A percentile compares a stretch with the other conserved stretches of the same genome.
Conservation (phyloP, 2,888 invertebrate species). For the Eubasilissa splendida region DNA sequence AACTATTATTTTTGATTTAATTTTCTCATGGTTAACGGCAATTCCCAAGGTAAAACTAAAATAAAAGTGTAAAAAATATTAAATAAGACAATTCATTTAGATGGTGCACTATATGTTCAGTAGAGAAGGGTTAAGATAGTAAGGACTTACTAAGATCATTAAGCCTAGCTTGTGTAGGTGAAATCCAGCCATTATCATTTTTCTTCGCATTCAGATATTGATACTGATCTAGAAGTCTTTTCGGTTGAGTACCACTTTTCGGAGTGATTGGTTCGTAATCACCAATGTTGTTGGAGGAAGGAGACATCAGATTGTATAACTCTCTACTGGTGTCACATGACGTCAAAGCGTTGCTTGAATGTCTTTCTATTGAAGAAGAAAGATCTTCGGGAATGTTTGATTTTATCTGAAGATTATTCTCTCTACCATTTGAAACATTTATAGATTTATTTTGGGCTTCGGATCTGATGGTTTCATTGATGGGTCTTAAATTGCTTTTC, state of each 20-base stretch:
- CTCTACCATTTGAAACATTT: background rate
- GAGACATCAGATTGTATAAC: constrained; percentile 53
- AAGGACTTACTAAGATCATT: constrained; percentile 51
- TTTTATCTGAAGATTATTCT: constrained; percentile 8
- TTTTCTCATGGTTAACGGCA: too few species aligned
- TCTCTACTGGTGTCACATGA: constrained; percentile 54
- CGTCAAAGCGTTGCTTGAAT: constrained; percentile 34
- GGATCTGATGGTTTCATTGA: constrained; percentile 35
- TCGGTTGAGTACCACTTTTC: constrained; percentile 27
- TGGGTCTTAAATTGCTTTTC: constrained; percentile 30
- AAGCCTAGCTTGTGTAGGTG: constrained; percentile 45
- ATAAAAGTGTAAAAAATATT: too few species aligned
- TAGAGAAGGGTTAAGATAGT: too few species aligned
- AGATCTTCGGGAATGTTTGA: background rate
- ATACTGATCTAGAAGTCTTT: constrained; percentile 50
- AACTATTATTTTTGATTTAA: too few species aligned
- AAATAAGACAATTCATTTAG: too few species aligned
- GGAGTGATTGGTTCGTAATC: constrained; percentile 35
- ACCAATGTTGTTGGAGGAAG: constrained; percentile 27
- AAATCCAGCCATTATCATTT: constrained; percentile 49
- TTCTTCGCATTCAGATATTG: constrained; percentile 26
- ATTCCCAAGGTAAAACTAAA: too few species aligned
- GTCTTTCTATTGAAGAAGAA: constrained; percentile 16
- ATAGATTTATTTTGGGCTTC: constrained; percentile 22
- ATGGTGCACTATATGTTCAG: too few species aligned